Evolutionary conservation across 1,140 invertebrate genomes (phyloP), one percentile per base, ranked within the genome.

Genomic region (Marisa cornuarietis): DNA sequence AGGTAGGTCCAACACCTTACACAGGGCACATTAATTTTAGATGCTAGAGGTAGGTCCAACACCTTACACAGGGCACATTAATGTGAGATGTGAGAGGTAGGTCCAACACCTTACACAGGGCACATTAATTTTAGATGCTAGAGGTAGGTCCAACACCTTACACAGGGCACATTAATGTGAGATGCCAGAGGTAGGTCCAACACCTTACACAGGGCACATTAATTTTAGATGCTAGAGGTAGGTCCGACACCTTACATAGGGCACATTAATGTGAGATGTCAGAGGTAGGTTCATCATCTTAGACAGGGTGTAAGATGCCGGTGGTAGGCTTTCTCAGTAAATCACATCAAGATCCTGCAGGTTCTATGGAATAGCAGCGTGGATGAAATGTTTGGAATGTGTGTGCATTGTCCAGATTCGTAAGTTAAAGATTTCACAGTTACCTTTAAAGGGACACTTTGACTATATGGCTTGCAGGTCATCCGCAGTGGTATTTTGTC

Each of bases 141-240:
- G 96, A 97, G 92, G 96, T 98, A 54, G 58, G 72, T 18, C 52
- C 20, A 85, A 84, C 51, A 84, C 83, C 5, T 81, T 87, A 5
- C 81, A 88, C 16, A 65, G 96, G 84, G 96, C 96, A 1, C 92
- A 99, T 0, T 99, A 97, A 97, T 97, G 96, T 91, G 96, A 99
- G 91, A 95, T 98, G 78, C 96, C 96, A 0, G 96, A 97, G 92
- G 96, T 98, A 54, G 58, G 72, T 84, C 82, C 31, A 86, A 86
- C 18, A 84, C 82, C 5, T 81, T 87, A 5, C 81, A 88, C 16
- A 65, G 96, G 84, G 96, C 96, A 1, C 92, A 99, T 0, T 98
- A 97, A 97, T 97, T 96, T 91, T 95, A 99, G 91, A 95, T 98
- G 78, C 96, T 96, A 0, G 96, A 97, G 92, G 96, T 98, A 54